These are phyloP conservation scores for Struthio camelus DNA, from an alignment of 2,113 vertebrate genomes.

Conservation along the genomic window DNA sequence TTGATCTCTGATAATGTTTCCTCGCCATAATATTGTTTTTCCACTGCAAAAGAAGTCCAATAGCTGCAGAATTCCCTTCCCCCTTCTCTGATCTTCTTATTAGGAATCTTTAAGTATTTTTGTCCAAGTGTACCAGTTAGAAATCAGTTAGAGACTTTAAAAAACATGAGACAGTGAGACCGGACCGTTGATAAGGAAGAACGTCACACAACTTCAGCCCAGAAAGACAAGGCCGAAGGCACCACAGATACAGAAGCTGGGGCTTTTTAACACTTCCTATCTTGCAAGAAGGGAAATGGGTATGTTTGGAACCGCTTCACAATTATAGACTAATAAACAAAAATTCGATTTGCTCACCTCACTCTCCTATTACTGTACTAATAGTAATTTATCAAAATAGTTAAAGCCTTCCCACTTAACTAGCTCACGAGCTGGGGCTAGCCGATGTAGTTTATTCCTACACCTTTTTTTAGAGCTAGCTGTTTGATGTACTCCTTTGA, in stretches of 20 bases:
- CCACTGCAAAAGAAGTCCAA: neutral
- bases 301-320: neutral
- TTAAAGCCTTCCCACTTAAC: neutral
- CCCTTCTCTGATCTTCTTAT: neutral
- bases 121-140: neutral
- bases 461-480: neutral
- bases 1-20: neutral
- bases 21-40: neutral
- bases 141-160: neutral
- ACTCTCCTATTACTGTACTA: neutral
- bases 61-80: neutral
- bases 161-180: neutral
- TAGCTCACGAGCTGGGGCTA: neutral
- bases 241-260: neutral
- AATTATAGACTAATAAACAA: neutral
- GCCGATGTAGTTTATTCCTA: neutral
- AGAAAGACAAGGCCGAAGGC: neutral
- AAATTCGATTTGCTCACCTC: neutral
- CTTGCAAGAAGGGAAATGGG: neutral
- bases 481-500: neutral
- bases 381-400: neutral
- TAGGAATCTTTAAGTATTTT: neutral
- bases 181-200: neutral
- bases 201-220: neutral
- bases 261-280: neutral